These are phyloP conservation scores for Chloropsis cyanopogon DNA, from an alignment of 2,113 vertebrate species.

Conservation along the genomic window DNA sequence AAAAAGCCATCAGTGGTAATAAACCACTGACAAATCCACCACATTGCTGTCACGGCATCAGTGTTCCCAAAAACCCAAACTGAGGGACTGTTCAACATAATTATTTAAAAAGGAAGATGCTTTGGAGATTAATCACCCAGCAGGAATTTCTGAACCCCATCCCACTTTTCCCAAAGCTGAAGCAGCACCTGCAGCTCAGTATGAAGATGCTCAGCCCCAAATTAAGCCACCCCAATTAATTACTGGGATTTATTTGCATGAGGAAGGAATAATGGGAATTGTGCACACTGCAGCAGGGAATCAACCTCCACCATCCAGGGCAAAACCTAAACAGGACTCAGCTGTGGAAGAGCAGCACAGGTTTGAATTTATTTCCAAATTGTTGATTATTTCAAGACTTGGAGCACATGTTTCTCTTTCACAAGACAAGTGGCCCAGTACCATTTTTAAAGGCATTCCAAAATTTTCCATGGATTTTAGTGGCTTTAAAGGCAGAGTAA, in stretches of 20 bases:
- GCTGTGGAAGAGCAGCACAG: conserved; percentile 44
- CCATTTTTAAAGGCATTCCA: conserved; percentile 28
- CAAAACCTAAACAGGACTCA: conserved; percentile 27
- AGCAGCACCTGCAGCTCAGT: conserved; percentile 67
- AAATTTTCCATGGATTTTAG: conserved; percentile 21
- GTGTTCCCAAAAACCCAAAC: neutral
- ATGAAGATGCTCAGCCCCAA: conserved; percentile 66
- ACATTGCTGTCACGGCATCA: neutral
- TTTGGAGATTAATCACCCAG: conserved; percentile 32
- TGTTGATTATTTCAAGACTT: conserved; percentile 60
- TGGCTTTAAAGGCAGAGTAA: neutral
- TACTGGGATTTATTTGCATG: conserved; percentile 4
- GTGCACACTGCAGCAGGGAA: conserved; percentile 68
- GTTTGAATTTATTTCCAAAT: conserved; percentile 7
- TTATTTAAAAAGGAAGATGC: neutral
- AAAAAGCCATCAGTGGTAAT: neutral
- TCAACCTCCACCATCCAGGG: conserved; percentile 61
- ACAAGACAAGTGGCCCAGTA: conserved; percentile 26
- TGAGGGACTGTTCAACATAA: conserved; percentile 45
- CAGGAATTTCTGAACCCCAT: conserved; percentile 45
- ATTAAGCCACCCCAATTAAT: conserved; percentile 60
- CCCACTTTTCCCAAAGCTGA: conserved; percentile 11
- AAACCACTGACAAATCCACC: neutral
- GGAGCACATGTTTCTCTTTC: conserved; percentile 46
- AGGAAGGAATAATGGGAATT: conserved; percentile 70